Percentiles rank a stretch among this genome's conserved stretches.
Evolutionary conservation across 2,888 invertebrate species (phyloP).

Genomic region (Drosophila histrio): DNA sequence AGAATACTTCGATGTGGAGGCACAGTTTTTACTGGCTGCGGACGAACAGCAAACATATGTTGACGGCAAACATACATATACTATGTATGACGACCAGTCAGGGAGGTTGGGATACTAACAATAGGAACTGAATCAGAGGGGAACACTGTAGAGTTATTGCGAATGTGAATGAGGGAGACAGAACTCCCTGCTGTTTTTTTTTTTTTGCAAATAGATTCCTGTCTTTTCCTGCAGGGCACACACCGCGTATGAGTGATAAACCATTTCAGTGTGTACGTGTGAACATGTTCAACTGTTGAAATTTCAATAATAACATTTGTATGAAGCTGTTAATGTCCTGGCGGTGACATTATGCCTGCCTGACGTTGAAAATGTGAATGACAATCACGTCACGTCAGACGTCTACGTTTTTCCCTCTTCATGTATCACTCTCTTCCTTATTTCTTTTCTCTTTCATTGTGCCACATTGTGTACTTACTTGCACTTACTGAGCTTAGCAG

Average conservation of each 20-base stretch:
- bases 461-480: conserved; percentile 33
- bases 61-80: no score
- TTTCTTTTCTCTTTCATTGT: conserved; percentile 1
- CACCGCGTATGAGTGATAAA: conserved; percentile 56
- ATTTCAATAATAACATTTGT: conserved; percentile 79
- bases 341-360: conserved; percentile 37
- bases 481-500: conserved; percentile 57
- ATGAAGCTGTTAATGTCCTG: conserved; percentile 74
- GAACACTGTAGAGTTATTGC: background rate
- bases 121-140: background rate
- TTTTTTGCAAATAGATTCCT: conserved; percentile 67
- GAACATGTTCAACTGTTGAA: conserved; percentile 41
- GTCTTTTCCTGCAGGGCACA: conserved; percentile 31
- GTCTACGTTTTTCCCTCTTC: conserved; percentile 15
- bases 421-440: background rate
- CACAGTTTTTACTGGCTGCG: background rate
- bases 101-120: no score
- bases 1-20: conserved; percentile 19
- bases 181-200: conserved; percentile 4
- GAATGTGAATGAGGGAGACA: background rate
- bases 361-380: conserved; percentile 68
- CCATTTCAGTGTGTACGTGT: conserved; percentile 27
- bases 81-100: no score
- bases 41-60: conserved; percentile 61
- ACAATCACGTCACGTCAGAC: conserved; percentile 72